phyloP scores from a whole-genome alignment of 2,113 vertebrate genomes.

The Indicator maculatus region DNA sequence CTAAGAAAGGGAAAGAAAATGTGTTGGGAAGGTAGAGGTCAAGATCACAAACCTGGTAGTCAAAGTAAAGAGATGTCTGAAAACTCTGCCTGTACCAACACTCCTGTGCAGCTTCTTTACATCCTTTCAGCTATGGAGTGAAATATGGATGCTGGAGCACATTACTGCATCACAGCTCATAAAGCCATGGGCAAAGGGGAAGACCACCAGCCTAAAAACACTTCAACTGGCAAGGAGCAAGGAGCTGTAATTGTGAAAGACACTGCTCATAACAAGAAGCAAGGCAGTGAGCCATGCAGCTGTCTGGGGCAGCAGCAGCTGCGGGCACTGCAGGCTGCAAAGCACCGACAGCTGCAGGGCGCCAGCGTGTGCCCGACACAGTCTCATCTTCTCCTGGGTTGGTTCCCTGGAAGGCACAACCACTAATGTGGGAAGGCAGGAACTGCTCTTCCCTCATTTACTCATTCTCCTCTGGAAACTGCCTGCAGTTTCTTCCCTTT shows the following conservation, averaged over 20 bases:
- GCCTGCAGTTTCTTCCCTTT: neutral
- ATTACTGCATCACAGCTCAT: neutral
- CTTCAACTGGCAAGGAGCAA: neutral
- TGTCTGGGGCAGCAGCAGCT: neutral
- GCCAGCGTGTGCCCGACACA: rapidly evolving
- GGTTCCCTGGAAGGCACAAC: neutral
- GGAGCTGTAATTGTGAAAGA: neutral
- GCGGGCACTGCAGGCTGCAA: neutral
- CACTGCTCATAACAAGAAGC: neutral
- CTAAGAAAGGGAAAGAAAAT: neutral
- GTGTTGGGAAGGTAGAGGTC: neutral
- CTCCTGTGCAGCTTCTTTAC: neutral
- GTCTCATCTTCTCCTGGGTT: rapidly evolving
- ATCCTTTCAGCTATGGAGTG: no score
- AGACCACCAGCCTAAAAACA: neutral
- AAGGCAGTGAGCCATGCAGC: neutral
- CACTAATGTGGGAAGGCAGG: neutral
- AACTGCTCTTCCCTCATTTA: neutral
- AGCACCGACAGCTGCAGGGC: rapidly evolving
- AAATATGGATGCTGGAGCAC: neutral
- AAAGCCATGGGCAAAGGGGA: neutral
- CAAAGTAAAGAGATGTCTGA: neutral
- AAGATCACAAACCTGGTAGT: neutral
- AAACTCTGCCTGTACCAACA: neutral
- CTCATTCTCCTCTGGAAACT: neutral